Percentiles rank a stretch among this genome's conserved stretches.
Conservation (phyloP, 2,113 vertebrate species). For the Typhlomys cinereus region DNA sequence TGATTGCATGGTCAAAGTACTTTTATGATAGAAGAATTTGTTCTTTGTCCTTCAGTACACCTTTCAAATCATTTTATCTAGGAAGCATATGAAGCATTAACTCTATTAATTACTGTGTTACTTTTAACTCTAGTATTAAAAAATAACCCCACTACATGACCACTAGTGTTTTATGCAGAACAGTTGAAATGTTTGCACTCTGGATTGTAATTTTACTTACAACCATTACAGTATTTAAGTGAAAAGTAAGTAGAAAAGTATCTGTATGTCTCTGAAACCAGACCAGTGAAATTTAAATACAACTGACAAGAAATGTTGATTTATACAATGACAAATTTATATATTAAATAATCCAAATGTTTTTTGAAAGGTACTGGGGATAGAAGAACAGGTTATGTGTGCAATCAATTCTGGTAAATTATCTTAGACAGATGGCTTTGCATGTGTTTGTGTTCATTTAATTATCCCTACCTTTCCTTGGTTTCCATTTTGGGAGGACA, state of each 20-base stretch:
- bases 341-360: not conserved
- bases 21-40: not conserved
- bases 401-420: not conserved
- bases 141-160: not conserved
- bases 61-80: constrained; percentile 22
- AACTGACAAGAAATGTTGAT: not conserved
- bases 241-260: not conserved
- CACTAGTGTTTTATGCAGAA: not conserved
- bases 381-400: not conserved
- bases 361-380: not conserved
- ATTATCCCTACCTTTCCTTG: constrained; percentile 1
- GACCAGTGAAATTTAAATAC: not conserved
- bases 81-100: not conserved
- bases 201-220: not conserved
- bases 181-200: not conserved
- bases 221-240: not conserved
- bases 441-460: not conserved
- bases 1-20: not conserved
- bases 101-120: not conserved
- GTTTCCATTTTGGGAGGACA: constrained; percentile 9
- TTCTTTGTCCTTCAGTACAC: not conserved
- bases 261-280: not conserved
- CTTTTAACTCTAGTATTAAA: not conserved
- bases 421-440: not conserved
- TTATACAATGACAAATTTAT: not conserved